phyloP scores from a whole-genome alignment of 1,140 invertebrate genomes.

The Coelopa frigida region DNA sequence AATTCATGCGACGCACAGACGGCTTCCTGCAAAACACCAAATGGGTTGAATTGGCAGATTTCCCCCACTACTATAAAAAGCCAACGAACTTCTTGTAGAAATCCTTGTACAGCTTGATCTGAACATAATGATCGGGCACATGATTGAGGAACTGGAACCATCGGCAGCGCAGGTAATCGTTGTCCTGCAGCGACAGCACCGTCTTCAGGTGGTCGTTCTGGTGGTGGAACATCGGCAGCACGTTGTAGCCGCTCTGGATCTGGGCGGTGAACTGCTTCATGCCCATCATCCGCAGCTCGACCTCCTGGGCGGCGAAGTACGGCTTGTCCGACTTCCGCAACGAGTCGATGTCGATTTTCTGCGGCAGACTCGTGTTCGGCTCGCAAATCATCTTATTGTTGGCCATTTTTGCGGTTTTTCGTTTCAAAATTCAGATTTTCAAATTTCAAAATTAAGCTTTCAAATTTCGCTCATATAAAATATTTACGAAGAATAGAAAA shows the following conservation, averaged over 20 bases:
- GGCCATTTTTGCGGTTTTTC: no score
- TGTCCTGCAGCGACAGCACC: constrained; percentile 15
- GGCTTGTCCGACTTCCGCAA: constrained; percentile 2
- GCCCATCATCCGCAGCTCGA: constrained; percentile 6
- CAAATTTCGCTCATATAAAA: no score
- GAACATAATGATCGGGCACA: constrained; percentile 22
- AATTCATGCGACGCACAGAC: constrained; percentile 23
- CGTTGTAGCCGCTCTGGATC: constrained; percentile 18
- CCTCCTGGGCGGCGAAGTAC: constrained; percentile 7
- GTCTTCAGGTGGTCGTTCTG: constrained; percentile 25
- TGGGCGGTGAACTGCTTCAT: constrained; percentile 19
- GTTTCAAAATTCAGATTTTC: no score
- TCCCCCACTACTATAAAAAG: constrained; percentile 13
- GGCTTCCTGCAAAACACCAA: constrained; percentile 8
- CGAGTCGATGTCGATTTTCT: constrained; percentile 22
- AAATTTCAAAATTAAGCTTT: no score
- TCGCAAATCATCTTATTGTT: constrained; percentile 26
- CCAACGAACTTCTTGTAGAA: background rate
- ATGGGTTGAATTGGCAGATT: background rate
- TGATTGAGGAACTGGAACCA: constrained; percentile 25
- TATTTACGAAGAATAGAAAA: no score
- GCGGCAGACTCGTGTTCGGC: constrained; percentile 23
- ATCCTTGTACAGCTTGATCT: constrained; percentile 12
- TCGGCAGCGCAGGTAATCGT: constrained; percentile 21
- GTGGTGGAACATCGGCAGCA: constrained; percentile 24